Evolutionary conservation across 2,797 vertebrate species (phyloP).

Genomic region (Momotus momota): DNA sequence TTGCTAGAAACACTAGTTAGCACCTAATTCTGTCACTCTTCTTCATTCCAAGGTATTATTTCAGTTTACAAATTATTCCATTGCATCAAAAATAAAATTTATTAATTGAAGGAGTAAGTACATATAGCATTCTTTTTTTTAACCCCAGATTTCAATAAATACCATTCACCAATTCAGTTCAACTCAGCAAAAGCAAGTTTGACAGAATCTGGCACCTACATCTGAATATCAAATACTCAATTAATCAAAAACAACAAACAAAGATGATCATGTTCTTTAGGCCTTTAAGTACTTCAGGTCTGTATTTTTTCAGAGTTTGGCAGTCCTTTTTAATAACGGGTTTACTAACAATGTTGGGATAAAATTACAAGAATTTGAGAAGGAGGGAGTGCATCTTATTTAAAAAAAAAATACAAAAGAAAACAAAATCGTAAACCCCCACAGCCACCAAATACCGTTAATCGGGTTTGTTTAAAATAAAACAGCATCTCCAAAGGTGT

Average conservation of each 20-base stretch:
- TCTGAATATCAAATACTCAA: neutral
- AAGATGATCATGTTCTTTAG: neutral
- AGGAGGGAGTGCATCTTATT: neutral
- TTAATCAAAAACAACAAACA: neutral
- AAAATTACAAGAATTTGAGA: neutral
- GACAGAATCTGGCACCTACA: neutral
- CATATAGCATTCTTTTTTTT: neutral
- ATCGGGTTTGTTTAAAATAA: neutral
- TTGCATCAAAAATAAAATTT: neutral
- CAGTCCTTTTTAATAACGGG: neutral
- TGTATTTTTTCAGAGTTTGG: neutral
- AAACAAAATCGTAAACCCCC: fast-evolving
- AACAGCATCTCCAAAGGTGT: neutral
- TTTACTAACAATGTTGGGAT: neutral
- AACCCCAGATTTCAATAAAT: neutral
- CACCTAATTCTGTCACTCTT: neutral
- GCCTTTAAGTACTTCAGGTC: neutral
- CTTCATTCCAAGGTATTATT: neutral
- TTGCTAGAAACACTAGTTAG: neutral
- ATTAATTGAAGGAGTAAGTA: neutral
- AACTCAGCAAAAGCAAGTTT: neutral
- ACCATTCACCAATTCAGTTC: neutral
- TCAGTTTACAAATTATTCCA: neutral
- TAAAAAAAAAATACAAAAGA: neutral
- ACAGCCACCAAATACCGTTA: neutral